Evolutionary conservation across 2,113 vertebrate species (phyloP).

Genomic region (Eidolon helvum): DNA sequence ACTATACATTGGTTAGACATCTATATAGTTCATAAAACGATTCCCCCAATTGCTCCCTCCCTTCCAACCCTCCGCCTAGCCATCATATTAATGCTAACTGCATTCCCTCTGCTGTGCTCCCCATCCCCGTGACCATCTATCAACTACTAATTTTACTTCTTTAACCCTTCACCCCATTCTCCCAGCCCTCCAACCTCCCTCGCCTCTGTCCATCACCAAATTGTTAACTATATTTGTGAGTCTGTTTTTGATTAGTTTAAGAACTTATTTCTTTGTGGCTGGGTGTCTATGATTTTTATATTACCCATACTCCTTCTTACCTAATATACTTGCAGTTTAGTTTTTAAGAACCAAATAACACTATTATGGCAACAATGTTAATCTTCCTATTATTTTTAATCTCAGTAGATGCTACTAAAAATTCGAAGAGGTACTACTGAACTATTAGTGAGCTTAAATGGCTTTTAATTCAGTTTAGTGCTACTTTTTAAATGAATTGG

Average conservation of each 20-base stretch:
- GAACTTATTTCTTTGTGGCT: neutral
- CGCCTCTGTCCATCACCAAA: too few species aligned
- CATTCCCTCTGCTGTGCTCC: too few species aligned
- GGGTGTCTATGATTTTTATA: neutral
- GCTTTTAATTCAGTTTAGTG: neutral
- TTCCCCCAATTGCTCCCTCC: too few species aligned
- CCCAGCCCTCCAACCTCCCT: too few species aligned
- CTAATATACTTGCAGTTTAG: neutral
- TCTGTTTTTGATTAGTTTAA: neutral
- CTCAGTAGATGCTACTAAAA: neutral
- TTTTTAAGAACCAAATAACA: neutral
- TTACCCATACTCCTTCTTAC: neutral
- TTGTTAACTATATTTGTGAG: too few species aligned
- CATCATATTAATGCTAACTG: too few species aligned
- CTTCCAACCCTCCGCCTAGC: too few species aligned
- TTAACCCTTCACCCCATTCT: too few species aligned
- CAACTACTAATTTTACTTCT: too few species aligned
- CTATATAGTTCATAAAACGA: too few species aligned
- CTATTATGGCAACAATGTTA: neutral
- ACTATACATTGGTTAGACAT: too few species aligned
- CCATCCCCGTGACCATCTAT: too few species aligned
- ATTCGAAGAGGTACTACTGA: neutral
- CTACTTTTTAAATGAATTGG: neutral
- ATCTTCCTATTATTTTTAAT: neutral
- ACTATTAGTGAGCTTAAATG: neutral